phyloP scores from a whole-genome alignment of 2,797 vertebrate genomes.

The Sus cebifrons region DNA sequence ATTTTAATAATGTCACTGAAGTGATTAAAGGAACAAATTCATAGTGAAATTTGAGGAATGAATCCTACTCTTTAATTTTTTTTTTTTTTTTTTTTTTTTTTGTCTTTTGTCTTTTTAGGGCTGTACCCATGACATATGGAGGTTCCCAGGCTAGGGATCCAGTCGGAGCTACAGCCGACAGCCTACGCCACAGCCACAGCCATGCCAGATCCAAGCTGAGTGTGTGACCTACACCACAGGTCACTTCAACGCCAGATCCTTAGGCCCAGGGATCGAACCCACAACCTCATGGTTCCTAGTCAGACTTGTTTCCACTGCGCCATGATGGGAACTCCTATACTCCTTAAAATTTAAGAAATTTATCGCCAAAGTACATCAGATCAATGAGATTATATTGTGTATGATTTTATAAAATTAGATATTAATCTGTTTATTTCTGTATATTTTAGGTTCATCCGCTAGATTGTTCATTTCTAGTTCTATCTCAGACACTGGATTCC shows the following conservation, averaged over 20 bases:
- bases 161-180: no score
- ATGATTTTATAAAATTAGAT: conserved; percentile 5
- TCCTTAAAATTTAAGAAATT: conserved; percentile 4
- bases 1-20: conserved; percentile 34
- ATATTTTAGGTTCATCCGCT: background rate
- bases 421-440: background rate
- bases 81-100: no score
- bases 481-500: background rate
- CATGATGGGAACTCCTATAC: background rate
- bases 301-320: no score
- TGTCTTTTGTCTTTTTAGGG: no score
- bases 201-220: no score
- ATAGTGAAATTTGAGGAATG: conserved; percentile 40
- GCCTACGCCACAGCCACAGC: no score
- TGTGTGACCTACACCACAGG: no score
- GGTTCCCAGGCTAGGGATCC: no score
- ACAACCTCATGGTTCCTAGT: no score
- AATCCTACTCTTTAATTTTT: background rate
- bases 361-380: background rate
- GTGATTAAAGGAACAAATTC: conserved; percentile 33
- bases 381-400: background rate
- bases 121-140: no score
- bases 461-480: background rate
- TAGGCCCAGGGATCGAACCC: no score
- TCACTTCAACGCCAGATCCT: no score